Conservation (phyloP, 2,888 invertebrate genomes). For the Apeira syringaria region DNA sequence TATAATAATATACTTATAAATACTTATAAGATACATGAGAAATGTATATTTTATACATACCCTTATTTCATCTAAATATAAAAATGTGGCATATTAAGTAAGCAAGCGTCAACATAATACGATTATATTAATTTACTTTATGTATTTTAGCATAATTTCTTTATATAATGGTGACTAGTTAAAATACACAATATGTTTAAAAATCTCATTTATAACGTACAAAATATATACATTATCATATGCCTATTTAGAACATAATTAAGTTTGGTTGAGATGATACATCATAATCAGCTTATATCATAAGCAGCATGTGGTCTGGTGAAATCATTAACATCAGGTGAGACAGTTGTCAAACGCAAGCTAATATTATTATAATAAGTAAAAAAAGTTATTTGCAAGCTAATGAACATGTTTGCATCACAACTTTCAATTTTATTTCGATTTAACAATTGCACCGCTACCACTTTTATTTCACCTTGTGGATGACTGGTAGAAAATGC, state of each 20-base stretch:
- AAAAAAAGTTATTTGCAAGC: too few species aligned
- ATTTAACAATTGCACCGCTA: too few species aligned
- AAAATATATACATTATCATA: conserved; percentile 20
- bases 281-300: too few species aligned
- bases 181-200: conserved; percentile 33
- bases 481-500: too few species aligned
- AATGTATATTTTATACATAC: conserved; percentile 6
- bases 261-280: neutral
- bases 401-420: too few species aligned
- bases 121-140: conserved; percentile 6
- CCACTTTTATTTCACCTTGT: too few species aligned
- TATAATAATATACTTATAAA: conserved; percentile 3
- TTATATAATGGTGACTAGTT: conserved; percentile 36
- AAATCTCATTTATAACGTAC: conserved; percentile 23
- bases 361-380: too few species aligned
- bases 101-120: conserved; percentile 11
- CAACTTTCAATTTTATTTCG: too few species aligned
- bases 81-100: conserved; percentile 2
- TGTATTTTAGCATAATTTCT: conserved; percentile 21
- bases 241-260: too few species aligned
- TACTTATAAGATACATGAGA: neutral
- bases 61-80: conserved; percentile 1
- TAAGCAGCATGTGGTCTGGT: too few species aligned
- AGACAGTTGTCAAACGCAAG: neutral
- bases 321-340: too few species aligned